Evolutionary conservation across 1,140 invertebrate genomes (phyloP), one percentile per base, ranked within the genome.

Genomic region (Drosophila mayri): DNA sequence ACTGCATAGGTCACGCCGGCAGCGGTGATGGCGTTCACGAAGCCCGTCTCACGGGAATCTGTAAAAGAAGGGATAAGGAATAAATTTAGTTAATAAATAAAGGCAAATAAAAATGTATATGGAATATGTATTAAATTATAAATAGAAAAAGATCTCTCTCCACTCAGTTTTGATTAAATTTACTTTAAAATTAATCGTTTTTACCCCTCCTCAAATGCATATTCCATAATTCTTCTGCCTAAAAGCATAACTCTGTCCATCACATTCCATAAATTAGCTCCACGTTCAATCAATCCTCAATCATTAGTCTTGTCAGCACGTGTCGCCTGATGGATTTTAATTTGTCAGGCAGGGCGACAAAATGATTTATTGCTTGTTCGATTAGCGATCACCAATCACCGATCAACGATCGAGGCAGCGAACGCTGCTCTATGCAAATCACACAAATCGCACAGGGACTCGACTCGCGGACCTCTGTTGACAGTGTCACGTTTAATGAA

Each of bases 1-100:
- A 99, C 95, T 38, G 97, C 95, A 92, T 96, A 97, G 28, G 97
- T 97, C 10, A 99, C 96, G 4, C 98, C 98, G 4, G 98, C 98
- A 3, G 98, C 96, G 5, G 97, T 97, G 79, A 99, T 97, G n/a
- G 98, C 97, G 93, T 98, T 97, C 66, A 98, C 96, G 93, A 98
- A 99, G 22, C 96, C 97, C 41, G 97, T 97, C 93, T 99, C 98
- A 76, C 97, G 94, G 14, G 97, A 98, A 93, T 98, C 98, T 99
- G 94, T 30, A 94, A 94, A 16, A 75, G 11, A 35, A 16, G 2
- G 2, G 1, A 16, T 9, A 8, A 22, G 9, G 3, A 1, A 14
- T 22, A 14, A 46, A 16, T 44, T 0, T 8, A 14, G 10, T 18
- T 11, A 18, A n/a, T 18, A 37, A 37, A 12, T 12, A 35, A 10